Percentiles rank a stretch among this genome's conserved stretches.
phyloP scores from a whole-genome alignment of 2,888 invertebrate species.

The Frankliniella fusca region DNA sequence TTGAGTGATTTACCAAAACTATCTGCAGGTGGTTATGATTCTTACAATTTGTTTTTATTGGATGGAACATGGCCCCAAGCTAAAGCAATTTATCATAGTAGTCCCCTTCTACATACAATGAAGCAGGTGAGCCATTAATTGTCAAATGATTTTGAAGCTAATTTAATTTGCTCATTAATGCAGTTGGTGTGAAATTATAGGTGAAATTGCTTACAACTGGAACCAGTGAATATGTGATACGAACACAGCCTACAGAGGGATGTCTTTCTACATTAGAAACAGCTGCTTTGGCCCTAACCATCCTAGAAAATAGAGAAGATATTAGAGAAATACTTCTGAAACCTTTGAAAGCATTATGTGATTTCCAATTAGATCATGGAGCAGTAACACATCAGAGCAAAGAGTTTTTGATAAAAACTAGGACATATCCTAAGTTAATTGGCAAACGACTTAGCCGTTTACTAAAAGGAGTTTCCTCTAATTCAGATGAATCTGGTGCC shows the following conservation, averaged over 20 bases:
- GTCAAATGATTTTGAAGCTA: background rate
- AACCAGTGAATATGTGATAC: constrained; percentile 82
- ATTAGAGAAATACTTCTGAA: constrained; percentile 65
- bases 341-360: constrained; percentile 78
- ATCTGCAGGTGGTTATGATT: constrained; percentile 47
- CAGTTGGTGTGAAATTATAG: no score
- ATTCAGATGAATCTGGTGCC: background rate
- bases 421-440: constrained; percentile 72
- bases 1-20: constrained; percentile 54
- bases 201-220: constrained; percentile 71
- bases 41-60: constrained; percentile 75
- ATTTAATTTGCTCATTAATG: constrained; percentile 32
- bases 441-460: constrained; percentile 69
- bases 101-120: constrained; percentile 66
- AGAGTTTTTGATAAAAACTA: constrained; percentile 77
- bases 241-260: constrained; percentile 88
- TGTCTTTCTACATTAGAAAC: constrained; percentile 88
- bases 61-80: constrained; percentile 98
- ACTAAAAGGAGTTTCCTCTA: constrained; percentile 42
- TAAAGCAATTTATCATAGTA: constrained; percentile 82
- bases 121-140: constrained; percentile 55
- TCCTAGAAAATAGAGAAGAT: constrained; percentile 65
- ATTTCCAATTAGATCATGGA: constrained; percentile 83
- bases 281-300: constrained; percentile 71
- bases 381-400: constrained; percentile 92